A percentile compares a stretch with the other conserved stretches of the same genome.
Conservation (phyloP, 2,888 invertebrate genomes). For the Cordilura impudica region DNA sequence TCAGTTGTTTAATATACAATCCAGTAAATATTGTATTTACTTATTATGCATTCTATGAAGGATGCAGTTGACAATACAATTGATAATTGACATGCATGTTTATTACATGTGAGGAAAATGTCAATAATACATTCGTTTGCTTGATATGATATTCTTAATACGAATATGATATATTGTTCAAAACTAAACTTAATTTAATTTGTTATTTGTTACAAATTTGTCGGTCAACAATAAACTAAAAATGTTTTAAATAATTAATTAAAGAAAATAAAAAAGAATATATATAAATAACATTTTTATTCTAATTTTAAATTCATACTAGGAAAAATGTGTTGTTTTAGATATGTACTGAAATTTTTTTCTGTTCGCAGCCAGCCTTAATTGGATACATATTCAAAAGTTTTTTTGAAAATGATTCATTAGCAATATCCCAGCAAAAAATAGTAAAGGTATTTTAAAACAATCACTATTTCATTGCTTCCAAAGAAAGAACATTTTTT, state of each 20-base stretch:
- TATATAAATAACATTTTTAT: too few species aligned
- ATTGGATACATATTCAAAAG: too few species aligned
- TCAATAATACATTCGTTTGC: neutral
- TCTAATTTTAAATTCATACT: too few species aligned
- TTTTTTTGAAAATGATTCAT: too few species aligned
- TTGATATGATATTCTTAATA: neutral
- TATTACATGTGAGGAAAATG: neutral
- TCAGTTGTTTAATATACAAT: neutral
- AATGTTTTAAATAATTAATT: neutral
- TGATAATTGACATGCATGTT: constrained; percentile 48
- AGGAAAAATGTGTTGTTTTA: too few species aligned
- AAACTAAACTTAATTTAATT: neutral
- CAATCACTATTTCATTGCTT: too few species aligned
- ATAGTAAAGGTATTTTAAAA: too few species aligned
- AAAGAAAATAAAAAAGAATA: too few species aligned
- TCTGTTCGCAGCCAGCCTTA: too few species aligned
- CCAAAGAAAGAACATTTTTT: too few species aligned
- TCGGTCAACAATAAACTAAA: neutral
- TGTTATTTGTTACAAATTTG: neutral
- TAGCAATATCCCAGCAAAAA: too few species aligned
- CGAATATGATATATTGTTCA: neutral
- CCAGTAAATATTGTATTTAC: neutral
- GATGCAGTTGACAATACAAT: constrained; percentile 49
- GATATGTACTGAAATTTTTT: too few species aligned
- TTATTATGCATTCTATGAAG: neutral